Base-by-base conservation (phyloP, 1,140 invertebrate species). In the Phymastichus coffea region DNA sequence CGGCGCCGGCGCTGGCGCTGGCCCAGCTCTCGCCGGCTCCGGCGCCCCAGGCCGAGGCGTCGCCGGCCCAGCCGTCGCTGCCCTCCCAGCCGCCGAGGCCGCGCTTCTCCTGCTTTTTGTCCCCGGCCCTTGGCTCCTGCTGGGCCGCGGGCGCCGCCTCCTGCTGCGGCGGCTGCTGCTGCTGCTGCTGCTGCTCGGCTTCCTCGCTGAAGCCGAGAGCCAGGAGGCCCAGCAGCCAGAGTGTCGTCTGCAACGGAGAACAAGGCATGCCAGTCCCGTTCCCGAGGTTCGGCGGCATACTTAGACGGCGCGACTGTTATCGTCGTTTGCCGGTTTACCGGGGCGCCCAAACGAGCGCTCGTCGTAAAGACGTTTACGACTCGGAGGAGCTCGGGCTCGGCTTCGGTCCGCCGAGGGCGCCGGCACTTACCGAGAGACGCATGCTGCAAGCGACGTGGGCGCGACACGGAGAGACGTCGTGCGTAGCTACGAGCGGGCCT, bases 61-160 rank as follows among this genome's bases (percentile, higher is more conserved):
- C 71, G 28, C 72, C 63, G 4, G 63, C 68, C 6, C 66, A 75
- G 47, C 68, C 59, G 33, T 66, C 69, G 53, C 78, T 75, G 44
- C 68, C 71, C 44, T 77, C 81, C 66, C 81, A 80, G 28, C 83
- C 81, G 35, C 81, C 81, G 23, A 87, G 75, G 15, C 86, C 86
- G 59, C 87, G 81, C 68, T 88, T 88, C 51, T 86, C 84, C 65
- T 87, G 85, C 59, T 84, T 85, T 62, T 86, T 87, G 51, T 81
- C 72, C 43, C 71, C 48, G 2, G 20, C 57, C 70, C 70, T 47
- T 14, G 7, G 43, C 1, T 53, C 51, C 15, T 66, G 62, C 12
- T 40, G 14, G 3, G 40, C 26, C 9, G 15, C 15, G 1, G 66
- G 65, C 55, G 72, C 59, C 23, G 69, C 71, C 73, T 81, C 80